These are phyloP conservation scores for Thalassaphorura encarpata DNA, from an alignment of 1,140 invertebrate genomes.

Conservation along the genomic window DNA sequence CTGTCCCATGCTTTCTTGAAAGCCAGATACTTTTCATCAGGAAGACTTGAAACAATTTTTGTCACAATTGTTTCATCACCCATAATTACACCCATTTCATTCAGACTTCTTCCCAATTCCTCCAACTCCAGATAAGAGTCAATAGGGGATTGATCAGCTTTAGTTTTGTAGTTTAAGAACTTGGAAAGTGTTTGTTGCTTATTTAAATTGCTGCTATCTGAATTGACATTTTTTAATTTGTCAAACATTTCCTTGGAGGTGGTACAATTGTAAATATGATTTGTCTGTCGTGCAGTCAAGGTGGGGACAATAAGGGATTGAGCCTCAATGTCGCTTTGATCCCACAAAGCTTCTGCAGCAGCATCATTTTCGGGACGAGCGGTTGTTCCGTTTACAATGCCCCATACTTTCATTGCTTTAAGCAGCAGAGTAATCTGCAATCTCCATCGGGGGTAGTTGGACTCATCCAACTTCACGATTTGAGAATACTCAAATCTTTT, in stretches of 20 bases:
- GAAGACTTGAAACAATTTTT: conserved; percentile 9
- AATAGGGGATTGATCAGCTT: not conserved
- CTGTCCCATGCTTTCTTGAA: conserved; percentile 12
- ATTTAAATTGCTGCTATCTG: conserved; percentile 8
- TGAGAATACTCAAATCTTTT: too few species aligned
- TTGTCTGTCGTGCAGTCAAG: not conserved
- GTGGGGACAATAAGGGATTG: conserved; percentile 5
- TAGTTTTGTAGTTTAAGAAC: conserved; percentile 15
- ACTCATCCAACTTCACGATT: not conserved
- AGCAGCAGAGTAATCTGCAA: conserved; percentile 4
- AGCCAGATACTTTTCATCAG: conserved; percentile 1
- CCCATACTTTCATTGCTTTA: conserved; percentile 1
- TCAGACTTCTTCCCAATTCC: conserved; percentile 9
- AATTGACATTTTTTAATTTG: conserved; percentile 6
- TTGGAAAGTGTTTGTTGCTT: conserved; percentile 10
- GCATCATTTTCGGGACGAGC: not conserved
- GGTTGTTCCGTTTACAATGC: not conserved
- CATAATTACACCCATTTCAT: conserved; percentile 1
- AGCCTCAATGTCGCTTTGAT: conserved; percentile 5
- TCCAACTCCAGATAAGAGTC: conserved; percentile 3
- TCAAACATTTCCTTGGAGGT: conserved; percentile 13
- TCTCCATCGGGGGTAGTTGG: conserved; percentile 5
- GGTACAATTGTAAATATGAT: not conserved
- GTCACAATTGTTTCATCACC: conserved; percentile 1
- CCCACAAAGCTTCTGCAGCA: not conserved